Base-by-base conservation (phyloP, 2,888 invertebrate genomes). In the Sepiola atlantica region DNA sequence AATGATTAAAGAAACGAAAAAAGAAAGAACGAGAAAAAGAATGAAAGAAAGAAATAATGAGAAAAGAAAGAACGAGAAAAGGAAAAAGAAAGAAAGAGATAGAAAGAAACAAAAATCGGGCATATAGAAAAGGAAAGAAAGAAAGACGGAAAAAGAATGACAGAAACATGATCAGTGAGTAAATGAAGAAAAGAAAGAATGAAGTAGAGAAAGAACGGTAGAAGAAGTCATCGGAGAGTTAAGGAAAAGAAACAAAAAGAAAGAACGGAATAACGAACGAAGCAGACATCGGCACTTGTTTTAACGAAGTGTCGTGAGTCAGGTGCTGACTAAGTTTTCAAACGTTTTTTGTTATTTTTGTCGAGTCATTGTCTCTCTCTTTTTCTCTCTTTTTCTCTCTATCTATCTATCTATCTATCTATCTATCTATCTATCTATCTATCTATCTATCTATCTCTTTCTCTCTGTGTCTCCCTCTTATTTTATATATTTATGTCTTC, bases 291-390 rank as follows among this genome's bases (percentile, higher is more conserved):
- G 14, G 14, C n/a, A n/a, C 32, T 77, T n/a, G n/a, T 77, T 77
- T 57, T n/a, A n/a, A n/a, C 4, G 16, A 77, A 77, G n/a, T 77
- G n/a, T 32, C 77, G 32, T 77, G 77, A 77, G 77, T 77, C 77
- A 77, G 77, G 77, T 77, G 77, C n/a, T 77, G 77, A 77, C 77
- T 77, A 77, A 77, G 77, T 77, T n/a, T n/a, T 77, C 32, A 77
- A 77, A 77, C n/a, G n/a, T 12, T n/a, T 1, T 77, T 16, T 77
- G 10, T 8, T 61, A 21, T 77, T 77, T n/a, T 77, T 77, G 32
- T 32, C n/a, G 14, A n/a, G 28, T 24, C 24, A 21, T 57, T 57
- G 20, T 6, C 0, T 57, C 24, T 2, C 24, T 3, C 57, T 57
- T 21, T 57, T 3, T 57, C 21, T 57, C 20, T 57, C 21, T 57